Evolutionary conservation across 2,888 invertebrate genomes (phyloP).

Genomic region (Eupithecia vulgata): DNA sequence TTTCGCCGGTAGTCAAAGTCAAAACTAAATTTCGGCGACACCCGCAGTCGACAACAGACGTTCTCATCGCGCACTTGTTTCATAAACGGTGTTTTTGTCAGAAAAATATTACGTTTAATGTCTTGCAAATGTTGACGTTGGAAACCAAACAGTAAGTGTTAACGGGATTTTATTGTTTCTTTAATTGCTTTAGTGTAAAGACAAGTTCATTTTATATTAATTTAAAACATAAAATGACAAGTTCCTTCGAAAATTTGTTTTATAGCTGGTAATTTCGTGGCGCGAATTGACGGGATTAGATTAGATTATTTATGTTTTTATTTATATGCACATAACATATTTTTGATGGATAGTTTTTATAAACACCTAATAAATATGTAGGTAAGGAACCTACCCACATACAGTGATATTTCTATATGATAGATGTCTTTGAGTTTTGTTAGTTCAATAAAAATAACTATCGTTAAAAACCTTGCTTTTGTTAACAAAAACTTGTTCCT

Average conservation of each 20-base stretch:
- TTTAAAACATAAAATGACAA: not conserved
- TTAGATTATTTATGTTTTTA: not conserved
- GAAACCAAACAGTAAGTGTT: not conserved
- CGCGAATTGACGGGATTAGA: not conserved
- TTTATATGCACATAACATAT: not conserved
- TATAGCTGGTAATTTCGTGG: not conserved
- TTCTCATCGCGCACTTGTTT: constrained; percentile 23
- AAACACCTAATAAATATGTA: not conserved
- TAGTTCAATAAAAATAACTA: not conserved
- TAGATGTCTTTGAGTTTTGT: not conserved
- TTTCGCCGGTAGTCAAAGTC: constrained; percentile 1
- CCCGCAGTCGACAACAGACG: constrained; percentile 47
- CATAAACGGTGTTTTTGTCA: not conserved
- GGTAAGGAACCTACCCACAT: not conserved
- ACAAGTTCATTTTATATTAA: not conserved
- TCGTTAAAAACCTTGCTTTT: too few relatives aligned
- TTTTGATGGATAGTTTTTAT: not conserved
- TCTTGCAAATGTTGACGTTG: not conserved
- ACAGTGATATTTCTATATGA: not conserved
- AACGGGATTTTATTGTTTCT: not conserved
- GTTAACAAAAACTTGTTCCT: not conserved
- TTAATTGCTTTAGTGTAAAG: not conserved
- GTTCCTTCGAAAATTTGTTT: not conserved
- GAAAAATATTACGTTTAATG: not conserved
- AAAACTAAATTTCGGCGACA: constrained; percentile 51